Evolutionary conservation across 2,888 invertebrate species (phyloP), one percentile per base, ranked within the genome.

Genomic region (Actias luna): DNA sequence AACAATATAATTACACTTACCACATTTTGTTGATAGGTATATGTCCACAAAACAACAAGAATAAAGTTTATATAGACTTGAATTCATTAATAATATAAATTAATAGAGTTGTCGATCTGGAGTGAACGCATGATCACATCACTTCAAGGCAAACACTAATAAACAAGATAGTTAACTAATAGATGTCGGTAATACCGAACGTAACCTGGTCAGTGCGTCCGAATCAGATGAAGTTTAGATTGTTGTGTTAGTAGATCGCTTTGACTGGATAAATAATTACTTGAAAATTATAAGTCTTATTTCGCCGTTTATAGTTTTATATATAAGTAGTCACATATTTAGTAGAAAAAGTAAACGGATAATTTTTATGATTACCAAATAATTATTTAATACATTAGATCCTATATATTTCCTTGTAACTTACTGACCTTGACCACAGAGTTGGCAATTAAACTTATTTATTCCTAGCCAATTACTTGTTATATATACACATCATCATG

Each of bases 1-100:
- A 4, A 52, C 31, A 60, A 57, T 58, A n/a, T 36, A 36, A 3
- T 42, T 42, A 18, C 42, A 74, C 78, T 77, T 68, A 78, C 78
- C 78, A 78, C 78, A 78, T 78, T 7, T 70, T 73, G 67, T 29
- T 18, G 14, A 25, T 27, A 10, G 25, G 8, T 2, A 18, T 7
- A 31, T 31, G 16, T 29, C 18, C 35, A 25, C 12, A 35, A 31
- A 36, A 55, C 22, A 55, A 31, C 36, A 27, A 22, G 25, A 50
- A 50, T 12, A 46, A 4, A 25, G 36, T 12, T 5, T 25, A 46
- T 25, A 33, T 8, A 29, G 7, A 8, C 18, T 18, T 27, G n/a
- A 52, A 27, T 59, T 22, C 27, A 42, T 27, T 16, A n/a, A n/a
- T 27, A 55, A 59, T 55, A 42, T 29, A 39, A 63, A 52, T 31